Evolutionary conservation across 2,888 invertebrate genomes (phyloP), one percentile per base, ranked within the genome.

Genomic region (Catocala sponsa): DNA sequence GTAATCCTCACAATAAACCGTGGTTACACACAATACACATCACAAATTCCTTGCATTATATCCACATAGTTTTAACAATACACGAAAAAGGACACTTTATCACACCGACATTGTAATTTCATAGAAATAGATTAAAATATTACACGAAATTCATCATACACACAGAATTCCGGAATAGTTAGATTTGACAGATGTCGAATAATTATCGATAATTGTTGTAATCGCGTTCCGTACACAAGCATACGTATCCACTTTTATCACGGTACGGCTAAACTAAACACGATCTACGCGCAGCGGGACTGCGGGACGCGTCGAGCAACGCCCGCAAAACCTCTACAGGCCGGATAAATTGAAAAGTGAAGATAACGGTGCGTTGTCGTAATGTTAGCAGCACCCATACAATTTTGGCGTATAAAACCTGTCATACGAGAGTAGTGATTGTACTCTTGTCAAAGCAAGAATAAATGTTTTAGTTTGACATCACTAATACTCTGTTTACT

Each of bases 31-130:
- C 87, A 84, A 86, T 86, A 90, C 90, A 89, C 88, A 87, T 86
- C 86, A 88, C 87, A 83, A 86, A 90, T 89, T 89, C 88, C 87
- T 81, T 77, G 80, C 91, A 91, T 91, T 87, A 84, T 91, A 89
- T 76, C 74, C 84, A 83, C 86, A 84, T 77, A 84, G 78, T 83
- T 83, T 71, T 68, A 86, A 81, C 78, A 80, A 76, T 75, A 79
- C 81, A 85, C 81, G 73, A 71, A 82, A 81, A 77, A 76, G 78
- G 71, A 76, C 83, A 87, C 85, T 83, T 70, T 77, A 78, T 78
- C 81, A 83, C 86, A 87, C 79, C 76, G 76, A 78, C 81, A 83
- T 81, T 68, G 76, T 61, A 65, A 58, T 64, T 63, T 55, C 55
- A n/a, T 44, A 54, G 78, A 72, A 74, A 63, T 68, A 68, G 59